phyloP scores from a whole-genome alignment of 2,113 vertebrate species.

The Sus scrofa region DNA sequence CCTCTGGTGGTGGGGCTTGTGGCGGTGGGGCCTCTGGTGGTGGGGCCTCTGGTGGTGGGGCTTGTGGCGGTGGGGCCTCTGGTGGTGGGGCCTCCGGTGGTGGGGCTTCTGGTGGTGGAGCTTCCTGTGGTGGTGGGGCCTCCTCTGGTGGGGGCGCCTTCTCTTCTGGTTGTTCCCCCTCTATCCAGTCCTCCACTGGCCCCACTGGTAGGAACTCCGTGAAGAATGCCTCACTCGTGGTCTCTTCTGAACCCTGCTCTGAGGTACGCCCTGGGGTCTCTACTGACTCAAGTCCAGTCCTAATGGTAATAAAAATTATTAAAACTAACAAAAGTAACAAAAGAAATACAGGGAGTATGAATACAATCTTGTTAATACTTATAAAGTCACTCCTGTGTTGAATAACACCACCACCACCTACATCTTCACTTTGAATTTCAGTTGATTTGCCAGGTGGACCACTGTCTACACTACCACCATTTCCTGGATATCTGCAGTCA shows the following conservation, averaged over 20 bases:
- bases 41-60: accelerated
- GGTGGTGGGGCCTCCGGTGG: not conserved
- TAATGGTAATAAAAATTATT: not conserved
- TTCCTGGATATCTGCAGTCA: conserved; percentile 84
- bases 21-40: not conserved
- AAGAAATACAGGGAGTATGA: not conserved
- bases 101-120: not conserved
- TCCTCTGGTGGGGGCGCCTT: too few species aligned
- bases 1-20: accelerated
- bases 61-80: accelerated
- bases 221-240: not conserved
- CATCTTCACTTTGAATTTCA: accelerated
- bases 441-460: conserved; percentile 76
- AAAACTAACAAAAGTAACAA: not conserved
- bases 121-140: too few species aligned
- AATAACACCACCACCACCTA: accelerated
- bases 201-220: not conserved
- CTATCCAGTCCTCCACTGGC: not conserved
- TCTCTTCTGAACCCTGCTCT: not conserved
- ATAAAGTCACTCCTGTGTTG: accelerated
- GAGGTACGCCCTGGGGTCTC: not conserved
- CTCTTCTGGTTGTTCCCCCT: accelerated
- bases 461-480: conserved; percentile 92
- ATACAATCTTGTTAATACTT: accelerated
- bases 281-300: not conserved